These are phyloP conservation scores for Hemistola chrysoprasaria DNA, from an alignment of 2,888 invertebrate genomes.

Conservation along the genomic window DNA sequence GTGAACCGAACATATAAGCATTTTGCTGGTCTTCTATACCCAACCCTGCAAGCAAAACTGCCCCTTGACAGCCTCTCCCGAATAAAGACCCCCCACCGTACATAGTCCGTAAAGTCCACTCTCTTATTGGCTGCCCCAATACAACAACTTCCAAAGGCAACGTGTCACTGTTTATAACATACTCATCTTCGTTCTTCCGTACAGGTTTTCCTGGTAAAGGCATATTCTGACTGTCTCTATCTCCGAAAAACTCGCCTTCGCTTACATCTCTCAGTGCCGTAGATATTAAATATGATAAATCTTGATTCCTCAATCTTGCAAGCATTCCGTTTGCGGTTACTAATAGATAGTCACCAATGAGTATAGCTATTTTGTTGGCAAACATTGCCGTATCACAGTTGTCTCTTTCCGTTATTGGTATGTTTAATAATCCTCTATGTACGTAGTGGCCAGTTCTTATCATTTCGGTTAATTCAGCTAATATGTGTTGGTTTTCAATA, in stretches of 20 bases:
- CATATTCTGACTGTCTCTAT: slow-evolving; percentile 88
- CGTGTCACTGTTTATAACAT: slow-evolving; percentile 58
- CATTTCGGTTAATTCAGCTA: slow-evolving; percentile 91
- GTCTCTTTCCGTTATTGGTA: slow-evolving; percentile 69
- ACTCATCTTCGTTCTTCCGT: slow-evolving; percentile 42
- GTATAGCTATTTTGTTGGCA: slow-evolving; percentile 93
- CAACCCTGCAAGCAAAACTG: slow-evolving; percentile 88
- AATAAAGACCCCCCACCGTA: slow-evolving; percentile 84
- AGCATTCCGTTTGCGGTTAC: slow-evolving; percentile 91
- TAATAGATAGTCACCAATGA: slow-evolving; percentile 92
- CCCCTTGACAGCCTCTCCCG: slow-evolving; percentile 92
- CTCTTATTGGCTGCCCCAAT: slow-evolving; percentile 82
- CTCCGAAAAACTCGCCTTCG: slow-evolving; percentile 91
- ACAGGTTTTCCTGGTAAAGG: slow-evolving; percentile 85
- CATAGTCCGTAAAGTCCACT: slow-evolving; percentile 88
- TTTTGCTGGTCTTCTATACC: slow-evolving; percentile 84
- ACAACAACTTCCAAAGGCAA: slow-evolving; percentile 63
- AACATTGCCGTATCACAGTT: slow-evolving; percentile 88
- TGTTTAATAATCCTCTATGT: slow-evolving; percentile 84
- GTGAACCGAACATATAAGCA: slow-evolving; percentile 90
- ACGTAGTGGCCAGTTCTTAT: slow-evolving; percentile 92
- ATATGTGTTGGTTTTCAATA: slow-evolving; percentile 74
- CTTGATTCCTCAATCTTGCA: slow-evolving; percentile 85
- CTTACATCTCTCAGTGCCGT: slow-evolving; percentile 90
- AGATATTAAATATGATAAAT: slow-evolving; percentile 91